Base-by-base conservation (phyloP, 2,888 invertebrate genomes). In the Trichogramma evanescens region DNA sequence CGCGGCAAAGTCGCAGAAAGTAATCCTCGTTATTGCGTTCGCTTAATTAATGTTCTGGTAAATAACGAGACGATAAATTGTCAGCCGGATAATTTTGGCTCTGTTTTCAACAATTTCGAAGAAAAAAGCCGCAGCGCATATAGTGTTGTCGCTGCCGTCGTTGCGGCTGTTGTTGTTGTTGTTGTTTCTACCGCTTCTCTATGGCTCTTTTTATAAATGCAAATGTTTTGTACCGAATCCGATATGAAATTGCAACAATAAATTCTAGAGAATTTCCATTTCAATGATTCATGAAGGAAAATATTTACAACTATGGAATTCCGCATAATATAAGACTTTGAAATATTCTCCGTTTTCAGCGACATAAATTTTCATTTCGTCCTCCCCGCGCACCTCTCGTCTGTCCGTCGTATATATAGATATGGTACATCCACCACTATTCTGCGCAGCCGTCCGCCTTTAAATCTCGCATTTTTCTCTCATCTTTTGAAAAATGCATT, bases 261-360 rank as follows among this genome's bases (percentile, higher is more conserved):
- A 63, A 63, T 59, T 59, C 57, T 51, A 8, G 53, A 43, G 59
- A 57, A 57, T 57, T 63, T 63, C 59, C 57, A 59, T 59, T 63
- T 63, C 63, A 63, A 63, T 63, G 63, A 63, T 63, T 63, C 63
- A 63, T 63, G 63, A 63, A 55, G 59, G 60, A 63, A 63, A 63
- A 60, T 63, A 63, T 63, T 59, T 63, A 59, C 60, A 63, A 60
- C 63, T 60, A 63, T 63, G 63, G 57, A 60, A 63, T 60, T 60
- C 56, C 50, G 58, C 56, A 60, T 60, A 63, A 63, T 63, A 63
- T 60, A 60, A 63, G 60, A 63, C 60, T 63, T 63, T 60, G 63
- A 63, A 63, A 63, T 63, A 63, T 60, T 63, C 56, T 58, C 58
- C 60, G 55, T 63, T 63, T 63, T 58, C 58, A 63, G 58, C 58